These are phyloP conservation scores for Yponomeuta plumbellus DNA, from an alignment of 2,888 invertebrate genomes.

Conservation along the genomic window DNA sequence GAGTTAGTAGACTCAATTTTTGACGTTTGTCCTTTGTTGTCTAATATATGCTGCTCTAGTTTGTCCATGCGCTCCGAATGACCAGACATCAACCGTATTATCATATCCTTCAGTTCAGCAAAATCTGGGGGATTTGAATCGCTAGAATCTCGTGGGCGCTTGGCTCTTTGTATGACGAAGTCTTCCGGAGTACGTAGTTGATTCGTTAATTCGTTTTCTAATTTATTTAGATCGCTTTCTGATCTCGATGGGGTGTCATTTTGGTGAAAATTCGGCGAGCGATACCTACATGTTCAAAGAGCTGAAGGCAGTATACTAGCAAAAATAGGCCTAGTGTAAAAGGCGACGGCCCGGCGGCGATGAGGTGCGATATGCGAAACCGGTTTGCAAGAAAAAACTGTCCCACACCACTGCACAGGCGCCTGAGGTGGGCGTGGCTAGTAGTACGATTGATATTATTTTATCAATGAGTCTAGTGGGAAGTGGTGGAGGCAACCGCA, in stretches of 20 bases:
- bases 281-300: background rate
- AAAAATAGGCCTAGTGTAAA: background rate
- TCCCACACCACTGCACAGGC: too few relatives aligned
- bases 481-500: too few relatives aligned
- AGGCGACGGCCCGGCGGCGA: too few relatives aligned
- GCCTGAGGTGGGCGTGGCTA: too few relatives aligned
- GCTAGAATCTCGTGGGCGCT: background rate
- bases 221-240: slow-evolving; percentile 1
- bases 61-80: slow-evolving; percentile 3
- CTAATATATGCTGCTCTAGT: background rate
- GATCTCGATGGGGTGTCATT: background rate
- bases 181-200: background rate
- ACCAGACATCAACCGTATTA: background rate
- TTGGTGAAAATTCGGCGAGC: background rate
- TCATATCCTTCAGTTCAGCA: background rate
- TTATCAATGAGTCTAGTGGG: too few relatives aligned
- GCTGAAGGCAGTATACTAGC: background rate
- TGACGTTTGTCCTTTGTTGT: background rate
- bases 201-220: background rate
- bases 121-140: background rate
- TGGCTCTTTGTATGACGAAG: slow-evolving; percentile 7
- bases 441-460: too few relatives aligned
- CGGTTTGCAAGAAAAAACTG: too few relatives aligned
- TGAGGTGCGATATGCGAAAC: too few relatives aligned
- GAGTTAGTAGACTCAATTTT: slow-evolving; percentile 8